Conservation (phyloP, 2,797 vertebrate species). For the Xiphophorus birchmanni region DNA sequence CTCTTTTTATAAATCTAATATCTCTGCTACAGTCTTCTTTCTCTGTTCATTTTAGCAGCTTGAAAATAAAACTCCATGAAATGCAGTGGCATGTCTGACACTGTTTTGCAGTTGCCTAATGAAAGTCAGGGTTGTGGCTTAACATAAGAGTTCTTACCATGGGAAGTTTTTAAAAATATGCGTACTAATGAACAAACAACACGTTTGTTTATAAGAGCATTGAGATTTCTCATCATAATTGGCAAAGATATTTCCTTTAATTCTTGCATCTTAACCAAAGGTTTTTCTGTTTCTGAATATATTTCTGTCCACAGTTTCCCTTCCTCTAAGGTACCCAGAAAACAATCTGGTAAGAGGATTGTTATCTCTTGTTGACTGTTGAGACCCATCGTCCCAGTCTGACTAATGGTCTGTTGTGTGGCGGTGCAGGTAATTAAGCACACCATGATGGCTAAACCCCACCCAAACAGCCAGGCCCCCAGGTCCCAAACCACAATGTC, state of each 20-base stretch:
- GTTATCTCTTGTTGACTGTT: conserved; percentile 78
- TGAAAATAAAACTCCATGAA: conserved; percentile 48
- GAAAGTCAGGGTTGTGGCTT: conserved; percentile 58
- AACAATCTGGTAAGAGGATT: conserved; percentile 65
- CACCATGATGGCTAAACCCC: conserved; percentile 81
- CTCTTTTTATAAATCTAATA: conserved; percentile 3
- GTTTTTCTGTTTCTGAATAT: neutral
- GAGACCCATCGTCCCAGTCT: conserved; percentile 70
- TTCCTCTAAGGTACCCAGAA: conserved; percentile 52
- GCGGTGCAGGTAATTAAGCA: conserved; percentile 84
- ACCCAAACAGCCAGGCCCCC: conserved; percentile 73
- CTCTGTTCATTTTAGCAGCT: conserved; percentile 5
- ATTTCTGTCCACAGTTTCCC: conserved; percentile 10
- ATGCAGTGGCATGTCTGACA: conserved; percentile 27
- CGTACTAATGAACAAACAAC: conserved; percentile 2
- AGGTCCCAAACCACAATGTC: conserved; percentile 70
- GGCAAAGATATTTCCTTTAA: neutral
- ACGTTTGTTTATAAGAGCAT: neutral
- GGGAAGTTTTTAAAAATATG: conserved; percentile 21
- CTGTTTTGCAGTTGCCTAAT: conserved; percentile 47
- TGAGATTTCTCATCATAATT: neutral
- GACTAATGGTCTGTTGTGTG: conserved; percentile 83
- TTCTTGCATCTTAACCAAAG: conserved; percentile 10
- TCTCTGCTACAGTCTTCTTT: conserved; percentile 9
- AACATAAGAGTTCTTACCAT: conserved; percentile 45